phyloP scores from a whole-genome alignment of 1,140 invertebrate species.

The Calliphora vicina region DNA sequence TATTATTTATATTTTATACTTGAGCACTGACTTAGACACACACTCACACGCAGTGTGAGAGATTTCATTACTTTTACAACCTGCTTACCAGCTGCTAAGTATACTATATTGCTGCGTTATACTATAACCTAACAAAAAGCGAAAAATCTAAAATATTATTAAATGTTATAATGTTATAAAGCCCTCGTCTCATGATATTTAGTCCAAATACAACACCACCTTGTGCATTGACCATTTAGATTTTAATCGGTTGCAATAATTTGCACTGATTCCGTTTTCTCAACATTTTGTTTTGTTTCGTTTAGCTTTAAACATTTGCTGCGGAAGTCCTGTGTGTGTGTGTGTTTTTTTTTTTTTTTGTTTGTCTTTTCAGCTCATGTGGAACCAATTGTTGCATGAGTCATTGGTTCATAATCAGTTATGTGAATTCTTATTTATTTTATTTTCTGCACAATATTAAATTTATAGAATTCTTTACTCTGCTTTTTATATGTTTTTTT shows the following conservation, averaged over 20 bases:
- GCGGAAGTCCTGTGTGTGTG: constrained; percentile 16
- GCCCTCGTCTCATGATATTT: not conserved
- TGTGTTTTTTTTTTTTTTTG: not conserved
- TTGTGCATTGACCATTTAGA: constrained; percentile 31
- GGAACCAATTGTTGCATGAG: constrained; percentile 33
- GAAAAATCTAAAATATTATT: not conserved
- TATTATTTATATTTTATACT: not conserved
- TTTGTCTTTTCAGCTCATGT: constrained; percentile 6
- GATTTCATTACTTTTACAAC: too few species aligned
- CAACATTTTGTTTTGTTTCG: not conserved
- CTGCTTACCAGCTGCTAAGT: too few species aligned
- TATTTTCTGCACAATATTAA: not conserved
- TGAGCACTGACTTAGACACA: not conserved
- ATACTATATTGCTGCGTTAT: too few species aligned
- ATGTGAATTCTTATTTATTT: not conserved
- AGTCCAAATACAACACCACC: not conserved
- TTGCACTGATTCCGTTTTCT: constrained; percentile 30
- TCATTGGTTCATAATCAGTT: constrained; percentile 29
- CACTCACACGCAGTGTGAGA: not conserved
- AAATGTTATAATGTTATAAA: not conserved
- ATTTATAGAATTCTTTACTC: not conserved
- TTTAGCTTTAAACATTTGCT: constrained; percentile 7
- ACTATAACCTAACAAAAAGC: too few species aligned
- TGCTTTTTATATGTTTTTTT: too few species aligned
- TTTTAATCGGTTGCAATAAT: constrained; percentile 33